phyloP scores from a whole-genome alignment of 2,113 vertebrate genomes.

The Castor canadensis region DNA sequence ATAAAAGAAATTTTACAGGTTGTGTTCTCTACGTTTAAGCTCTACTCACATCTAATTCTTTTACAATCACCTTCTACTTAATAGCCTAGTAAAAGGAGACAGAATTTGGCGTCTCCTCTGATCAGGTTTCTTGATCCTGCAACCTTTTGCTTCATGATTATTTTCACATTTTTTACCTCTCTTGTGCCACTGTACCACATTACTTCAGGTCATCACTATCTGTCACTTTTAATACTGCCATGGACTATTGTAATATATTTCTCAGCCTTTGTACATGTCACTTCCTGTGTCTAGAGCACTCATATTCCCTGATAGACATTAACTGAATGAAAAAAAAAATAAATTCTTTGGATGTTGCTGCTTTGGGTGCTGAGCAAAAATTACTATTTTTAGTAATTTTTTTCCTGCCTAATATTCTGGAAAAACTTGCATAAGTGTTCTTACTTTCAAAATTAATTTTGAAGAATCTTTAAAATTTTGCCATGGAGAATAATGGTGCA shows the following conservation, averaged over 20 bases:
- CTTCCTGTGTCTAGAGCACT: background rate
- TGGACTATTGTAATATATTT: background rate
- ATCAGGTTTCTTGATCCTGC: background rate
- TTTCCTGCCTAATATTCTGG: slow-evolving; percentile 56
- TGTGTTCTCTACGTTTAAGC: background rate
- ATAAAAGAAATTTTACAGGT: background rate
- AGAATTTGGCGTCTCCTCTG: background rate
- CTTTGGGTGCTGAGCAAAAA: slow-evolving; percentile 67
- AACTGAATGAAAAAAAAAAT: slow-evolving; percentile 49
- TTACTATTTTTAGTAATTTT: too few relatives aligned
- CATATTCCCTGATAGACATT: slow-evolving; percentile 64
- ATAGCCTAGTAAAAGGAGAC: background rate
- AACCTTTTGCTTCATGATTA: background rate
- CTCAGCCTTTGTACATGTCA: slow-evolving; percentile 18
- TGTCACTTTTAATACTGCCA: background rate
- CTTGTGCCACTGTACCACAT: background rate
- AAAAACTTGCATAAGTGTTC: slow-evolving; percentile 43
- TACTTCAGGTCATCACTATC: background rate
- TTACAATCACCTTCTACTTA: background rate
- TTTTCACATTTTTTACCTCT: background rate
- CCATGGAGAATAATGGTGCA: slow-evolving; percentile 62
- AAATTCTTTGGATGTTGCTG: slow-evolving; percentile 63
- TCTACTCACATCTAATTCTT: slow-evolving; percentile 35
- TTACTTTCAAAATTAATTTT: slow-evolving; percentile 76
- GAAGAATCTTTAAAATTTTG: slow-evolving; percentile 71